A percentile compares a stretch with the other conserved stretches of the same genome.
phyloP scores from a whole-genome alignment of 1,140 invertebrate species.

The Pogonognathellus flavescens region DNA sequence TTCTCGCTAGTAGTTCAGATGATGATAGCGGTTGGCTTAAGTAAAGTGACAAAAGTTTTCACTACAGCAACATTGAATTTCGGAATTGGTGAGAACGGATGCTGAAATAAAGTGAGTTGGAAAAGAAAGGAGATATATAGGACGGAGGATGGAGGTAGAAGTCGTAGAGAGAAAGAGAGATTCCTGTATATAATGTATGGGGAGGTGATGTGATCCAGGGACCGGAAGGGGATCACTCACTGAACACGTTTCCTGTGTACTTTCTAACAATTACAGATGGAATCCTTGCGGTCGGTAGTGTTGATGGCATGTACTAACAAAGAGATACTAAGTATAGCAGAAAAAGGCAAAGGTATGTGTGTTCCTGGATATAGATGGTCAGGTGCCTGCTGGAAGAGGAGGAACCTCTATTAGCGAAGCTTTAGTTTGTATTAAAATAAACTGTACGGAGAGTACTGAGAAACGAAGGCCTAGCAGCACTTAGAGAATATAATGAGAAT shows the following conservation, averaged over 20 bases:
- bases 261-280: neutral
- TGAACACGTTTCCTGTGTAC: slow-evolving; percentile 32
- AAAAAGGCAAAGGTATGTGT: too few relatives aligned
- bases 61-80: slow-evolving; percentile 42
- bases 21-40: slow-evolving; percentile 31
- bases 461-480: neutral
- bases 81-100: slow-evolving; percentile 4
- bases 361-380: neutral
- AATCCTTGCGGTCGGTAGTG: neutral
- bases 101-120: neutral
- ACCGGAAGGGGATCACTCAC: neutral
- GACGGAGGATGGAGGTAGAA: neutral
- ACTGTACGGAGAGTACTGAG: too few relatives aligned
- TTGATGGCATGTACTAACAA: too few relatives aligned
- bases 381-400: neutral
- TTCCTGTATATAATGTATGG: neutral
- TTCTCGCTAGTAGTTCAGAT: neutral
- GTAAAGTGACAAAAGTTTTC: slow-evolving; percentile 37
- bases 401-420: too few relatives aligned
- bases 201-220: neutral
- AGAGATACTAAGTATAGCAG: too few relatives aligned
- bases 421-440: too few relatives aligned
- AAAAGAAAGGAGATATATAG: neutral
- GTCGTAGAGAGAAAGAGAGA: neutral
- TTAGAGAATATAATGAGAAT: slow-evolving; percentile 24